Conservation (phyloP, 2,888 invertebrate genomes). For the Tipula helvola region DNA sequence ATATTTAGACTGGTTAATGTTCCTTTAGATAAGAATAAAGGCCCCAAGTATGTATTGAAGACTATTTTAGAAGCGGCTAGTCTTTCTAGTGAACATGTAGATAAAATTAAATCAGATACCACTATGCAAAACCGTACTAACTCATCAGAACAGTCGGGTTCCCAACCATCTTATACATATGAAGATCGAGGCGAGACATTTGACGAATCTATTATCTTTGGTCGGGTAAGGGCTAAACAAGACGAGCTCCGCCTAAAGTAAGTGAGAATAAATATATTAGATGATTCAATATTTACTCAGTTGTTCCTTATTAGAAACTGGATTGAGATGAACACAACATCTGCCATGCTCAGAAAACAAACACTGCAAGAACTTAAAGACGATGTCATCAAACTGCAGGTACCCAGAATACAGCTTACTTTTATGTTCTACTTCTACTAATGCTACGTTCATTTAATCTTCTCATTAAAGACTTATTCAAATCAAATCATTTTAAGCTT, state of each 20-base stretch:
- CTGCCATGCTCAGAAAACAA: slow-evolving; percentile 53
- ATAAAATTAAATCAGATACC: slow-evolving; percentile 44
- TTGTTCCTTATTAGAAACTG: slow-evolving; percentile 43
- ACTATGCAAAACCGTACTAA: slow-evolving; percentile 21
- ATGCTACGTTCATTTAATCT: neutral
- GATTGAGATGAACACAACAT: slow-evolving; percentile 54
- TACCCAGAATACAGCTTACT: neutral
- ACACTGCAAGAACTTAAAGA: slow-evolving; percentile 52
- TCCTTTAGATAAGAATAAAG: slow-evolving; percentile 50
- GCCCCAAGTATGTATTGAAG: slow-evolving; percentile 60
- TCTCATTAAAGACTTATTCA: neutral
- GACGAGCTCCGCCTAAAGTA: neutral
- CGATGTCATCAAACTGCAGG: slow-evolving; percentile 47
- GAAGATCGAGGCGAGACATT: neutral
- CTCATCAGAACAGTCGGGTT: neutral
- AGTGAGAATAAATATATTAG: neutral
- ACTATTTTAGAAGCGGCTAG: slow-evolving; percentile 65
- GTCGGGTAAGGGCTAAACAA: neutral
- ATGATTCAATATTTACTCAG: neutral
- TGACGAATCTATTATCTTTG: neutral
- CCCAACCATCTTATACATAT: slow-evolving; percentile 5
- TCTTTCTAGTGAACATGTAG: slow-evolving; percentile 76
- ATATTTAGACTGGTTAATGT: slow-evolving; percentile 64
- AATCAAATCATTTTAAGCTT: neutral
- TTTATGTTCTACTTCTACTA: neutral